A percentile compares a stretch with the other conserved stretches of the same genome.
Evolutionary conservation across 1,140 invertebrate species (phyloP).

Genomic region (Palaemon carinicauda): DNA sequence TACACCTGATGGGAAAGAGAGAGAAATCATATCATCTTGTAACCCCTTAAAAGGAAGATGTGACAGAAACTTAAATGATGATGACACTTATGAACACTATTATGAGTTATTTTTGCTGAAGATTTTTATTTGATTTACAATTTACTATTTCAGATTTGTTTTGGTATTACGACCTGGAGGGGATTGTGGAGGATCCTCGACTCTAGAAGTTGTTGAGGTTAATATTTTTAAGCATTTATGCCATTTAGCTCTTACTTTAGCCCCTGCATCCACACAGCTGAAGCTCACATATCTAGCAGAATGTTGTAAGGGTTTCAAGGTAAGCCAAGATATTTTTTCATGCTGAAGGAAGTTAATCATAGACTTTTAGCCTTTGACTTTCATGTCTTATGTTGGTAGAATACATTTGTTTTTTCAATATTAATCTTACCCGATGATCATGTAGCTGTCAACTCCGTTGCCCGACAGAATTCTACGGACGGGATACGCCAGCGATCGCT

Average conservation of each 20-base stretch:
- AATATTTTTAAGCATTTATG: conserved; percentile 41
- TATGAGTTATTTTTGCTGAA: background rate
- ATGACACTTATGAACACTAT: too few relatives aligned
- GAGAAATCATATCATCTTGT: too few relatives aligned
- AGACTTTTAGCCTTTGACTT: too few relatives aligned
- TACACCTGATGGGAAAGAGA: too few relatives aligned
- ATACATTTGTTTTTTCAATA: too few relatives aligned
- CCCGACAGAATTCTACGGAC: too few relatives aligned
- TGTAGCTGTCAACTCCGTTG: too few relatives aligned
- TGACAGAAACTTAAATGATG: too few relatives aligned
- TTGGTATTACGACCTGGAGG: conserved; percentile 2
- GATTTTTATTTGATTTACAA: background rate
- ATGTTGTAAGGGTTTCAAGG: conserved; percentile 34
- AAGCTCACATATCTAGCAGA: conserved; percentile 39
- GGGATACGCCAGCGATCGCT: too few relatives aligned
- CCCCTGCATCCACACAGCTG: conserved; percentile 23
- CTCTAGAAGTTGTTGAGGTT: conserved; percentile 28
- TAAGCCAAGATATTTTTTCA: background rate
- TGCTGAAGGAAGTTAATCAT: background rate
- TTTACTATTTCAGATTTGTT: conserved; percentile 6
- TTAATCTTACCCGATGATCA: too few relatives aligned
- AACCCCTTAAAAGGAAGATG: too few relatives aligned
- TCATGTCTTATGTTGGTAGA: background rate
- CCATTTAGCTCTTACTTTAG: conserved; percentile 28
- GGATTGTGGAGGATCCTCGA: background rate